phyloP scores from a whole-genome alignment of 2,797 vertebrate genomes.

The Oreochromis grahami region DNA sequence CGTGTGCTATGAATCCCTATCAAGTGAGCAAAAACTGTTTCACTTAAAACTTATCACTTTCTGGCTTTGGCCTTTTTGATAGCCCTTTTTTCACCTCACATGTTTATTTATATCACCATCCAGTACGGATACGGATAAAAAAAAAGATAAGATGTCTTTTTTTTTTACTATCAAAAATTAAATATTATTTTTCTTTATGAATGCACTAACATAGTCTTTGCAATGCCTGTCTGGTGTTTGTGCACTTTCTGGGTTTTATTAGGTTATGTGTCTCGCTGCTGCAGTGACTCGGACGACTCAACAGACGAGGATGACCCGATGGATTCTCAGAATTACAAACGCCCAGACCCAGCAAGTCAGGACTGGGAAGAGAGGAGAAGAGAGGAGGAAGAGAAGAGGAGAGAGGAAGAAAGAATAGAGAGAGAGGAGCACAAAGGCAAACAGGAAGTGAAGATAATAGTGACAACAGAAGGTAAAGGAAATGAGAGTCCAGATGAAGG shows the following conservation, averaged over 20 bases:
- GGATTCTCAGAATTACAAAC: constrained; percentile 72
- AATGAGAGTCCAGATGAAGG: constrained; percentile 55
- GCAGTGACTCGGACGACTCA: constrained; percentile 92
- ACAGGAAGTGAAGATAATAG: constrained; percentile 78
- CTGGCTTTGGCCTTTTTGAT: constrained; percentile 57
- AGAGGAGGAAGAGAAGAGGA: constrained; percentile 65
- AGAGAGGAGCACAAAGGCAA: constrained; percentile 67
- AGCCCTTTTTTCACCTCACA: constrained; percentile 47
- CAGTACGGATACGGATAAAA: constrained; percentile 52
- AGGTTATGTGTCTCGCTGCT: constrained; percentile 92
- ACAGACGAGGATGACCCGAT: constrained; percentile 83
- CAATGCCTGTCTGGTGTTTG: constrained; percentile 8
- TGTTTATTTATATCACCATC: constrained; percentile 49
- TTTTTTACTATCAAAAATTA: not conserved
- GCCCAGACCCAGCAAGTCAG: constrained; percentile 58
- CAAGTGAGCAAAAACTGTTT: constrained; percentile 78
- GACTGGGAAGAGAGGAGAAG: constrained; percentile 72
- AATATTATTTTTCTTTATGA: not conserved
- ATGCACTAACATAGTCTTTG: not conserved
- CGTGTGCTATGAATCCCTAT: constrained; percentile 79
- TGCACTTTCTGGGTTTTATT: constrained; percentile 4
- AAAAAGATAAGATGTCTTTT: not conserved
- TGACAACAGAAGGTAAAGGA: constrained; percentile 66
- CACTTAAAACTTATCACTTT: constrained; percentile 56
- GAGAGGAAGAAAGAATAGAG: constrained; percentile 68